These are phyloP conservation scores for Byasa hedistus DNA, from an alignment of 2,888 invertebrate species.

Conservation along the genomic window DNA sequence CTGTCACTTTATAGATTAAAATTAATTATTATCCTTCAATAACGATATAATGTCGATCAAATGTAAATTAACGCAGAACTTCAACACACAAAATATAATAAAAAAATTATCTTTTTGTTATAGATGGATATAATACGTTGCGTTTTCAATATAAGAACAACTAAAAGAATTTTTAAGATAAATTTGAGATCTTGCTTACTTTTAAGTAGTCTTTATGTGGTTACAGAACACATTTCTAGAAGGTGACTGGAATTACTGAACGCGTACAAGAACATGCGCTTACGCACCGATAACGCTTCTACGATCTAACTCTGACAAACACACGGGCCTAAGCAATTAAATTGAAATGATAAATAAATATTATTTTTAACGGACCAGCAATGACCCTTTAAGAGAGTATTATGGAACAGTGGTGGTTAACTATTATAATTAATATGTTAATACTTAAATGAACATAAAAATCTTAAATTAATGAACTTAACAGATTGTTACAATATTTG, in stretches of 20 bases:
- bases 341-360: slow-evolving; percentile 14
- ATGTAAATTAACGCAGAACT: slow-evolving; percentile 79
- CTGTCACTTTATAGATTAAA: slow-evolving; percentile 80
- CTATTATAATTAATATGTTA: not conserved
- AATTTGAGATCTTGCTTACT: slow-evolving; percentile 81
- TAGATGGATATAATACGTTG: slow-evolving; percentile 61
- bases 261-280: slow-evolving; percentile 74
- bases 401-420: not conserved
- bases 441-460: not conserved
- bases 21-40: slow-evolving; percentile 79
- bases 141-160: slow-evolving; percentile 75
- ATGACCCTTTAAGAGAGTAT: slow-evolving; percentile 14
- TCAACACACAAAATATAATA: slow-evolving; percentile 79
- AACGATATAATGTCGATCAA: slow-evolving; percentile 77
- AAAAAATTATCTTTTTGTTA: slow-evolving; percentile 75
- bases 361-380: slow-evolving; percentile 9
- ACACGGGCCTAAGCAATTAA: slow-evolving; percentile 23
- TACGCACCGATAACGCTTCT: slow-evolving; percentile 41
- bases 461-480: slow-evolving; percentile 26
- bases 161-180: slow-evolving; percentile 75
- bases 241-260: slow-evolving; percentile 71
- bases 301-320: slow-evolving; percentile 29
- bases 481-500: slow-evolving; percentile 28
- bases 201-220: slow-evolving; percentile 79
- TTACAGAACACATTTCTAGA: slow-evolving; percentile 77